These are phyloP conservation scores for Picathartes gymnocephalus DNA, from an alignment of 2,113 vertebrate species.

Conservation along the genomic window DNA sequence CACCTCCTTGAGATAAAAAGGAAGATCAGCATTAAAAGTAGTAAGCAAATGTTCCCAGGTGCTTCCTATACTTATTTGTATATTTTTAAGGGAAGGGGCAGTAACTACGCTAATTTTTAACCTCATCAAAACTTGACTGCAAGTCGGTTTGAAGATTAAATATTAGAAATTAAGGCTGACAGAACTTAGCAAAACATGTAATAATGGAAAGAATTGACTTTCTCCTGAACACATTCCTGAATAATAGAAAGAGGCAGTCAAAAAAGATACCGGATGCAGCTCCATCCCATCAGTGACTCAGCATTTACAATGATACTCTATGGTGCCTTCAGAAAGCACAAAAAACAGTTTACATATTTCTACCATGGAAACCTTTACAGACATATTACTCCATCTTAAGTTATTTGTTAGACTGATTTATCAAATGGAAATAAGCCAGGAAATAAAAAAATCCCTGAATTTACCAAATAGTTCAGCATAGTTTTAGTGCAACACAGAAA, in stretches of 20 bases:
- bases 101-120: neutral
- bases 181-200: neutral
- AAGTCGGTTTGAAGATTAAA: neutral
- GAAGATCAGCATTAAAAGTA: neutral
- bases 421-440: slow-evolving; percentile 45
- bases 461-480: neutral
- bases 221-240: neutral
- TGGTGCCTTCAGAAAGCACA: neutral
- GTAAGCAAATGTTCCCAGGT: neutral
- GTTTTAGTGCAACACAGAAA: neutral
- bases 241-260: neutral
- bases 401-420: neutral
- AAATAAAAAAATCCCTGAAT: neutral
- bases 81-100: neutral
- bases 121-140: neutral
- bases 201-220: neutral
- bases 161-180: neutral
- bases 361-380: slow-evolving; percentile 12
- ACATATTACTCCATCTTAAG: slow-evolving; percentile 50
- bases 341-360: neutral
- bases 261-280: neutral
- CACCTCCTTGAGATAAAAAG: neutral
- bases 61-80: neutral
- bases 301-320: neutral
- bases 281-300: neutral